These are phyloP conservation scores for Drosophila kambysellisi DNA, from an alignment of 2,888 invertebrate genomes.

Conservation along the genomic window DNA sequence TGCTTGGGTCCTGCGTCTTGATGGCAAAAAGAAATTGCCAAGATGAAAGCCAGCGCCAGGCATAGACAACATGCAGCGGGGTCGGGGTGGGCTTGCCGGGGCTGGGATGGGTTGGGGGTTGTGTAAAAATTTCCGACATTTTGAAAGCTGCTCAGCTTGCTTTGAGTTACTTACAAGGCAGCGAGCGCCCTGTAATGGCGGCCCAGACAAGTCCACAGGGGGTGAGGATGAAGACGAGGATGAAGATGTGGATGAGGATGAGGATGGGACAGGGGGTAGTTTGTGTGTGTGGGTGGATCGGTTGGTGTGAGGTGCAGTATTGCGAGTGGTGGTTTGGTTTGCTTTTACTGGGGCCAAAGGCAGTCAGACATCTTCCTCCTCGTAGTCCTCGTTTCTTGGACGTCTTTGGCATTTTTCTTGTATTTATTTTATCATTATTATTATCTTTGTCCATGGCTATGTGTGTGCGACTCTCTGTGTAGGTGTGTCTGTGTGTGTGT, in stretches of 20 bases:
- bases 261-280: constrained; percentile 9
- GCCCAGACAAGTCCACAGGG: constrained; percentile 42
- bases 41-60: constrained; percentile 67
- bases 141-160: constrained; percentile 76
- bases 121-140: constrained; percentile 76
- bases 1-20: constrained; percentile 30
- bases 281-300: constrained; percentile 1
- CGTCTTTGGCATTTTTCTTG: constrained; percentile 71
- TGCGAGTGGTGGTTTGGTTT: constrained; percentile 4
- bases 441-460: constrained; percentile 83
- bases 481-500: constrained; percentile 44
- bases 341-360: constrained; percentile 1
- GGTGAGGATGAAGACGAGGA: not conserved
- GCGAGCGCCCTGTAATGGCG: constrained; percentile 47
- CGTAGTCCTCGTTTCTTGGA: constrained; percentile 22
- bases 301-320: not conserved
- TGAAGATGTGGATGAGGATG: constrained; percentile 4
- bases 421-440: constrained; percentile 84
- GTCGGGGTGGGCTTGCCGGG: not conserved
- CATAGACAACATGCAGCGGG: constrained; percentile 56
- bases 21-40: constrained; percentile 75
- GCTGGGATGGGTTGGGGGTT: constrained; percentile 17
- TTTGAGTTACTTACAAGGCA: constrained; percentile 68
- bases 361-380: constrained; percentile 18
- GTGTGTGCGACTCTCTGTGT: constrained; percentile 40